These are phyloP conservation scores for Sander vitreus DNA, from an alignment of 2,113 vertebrate genomes.

Conservation along the genomic window DNA sequence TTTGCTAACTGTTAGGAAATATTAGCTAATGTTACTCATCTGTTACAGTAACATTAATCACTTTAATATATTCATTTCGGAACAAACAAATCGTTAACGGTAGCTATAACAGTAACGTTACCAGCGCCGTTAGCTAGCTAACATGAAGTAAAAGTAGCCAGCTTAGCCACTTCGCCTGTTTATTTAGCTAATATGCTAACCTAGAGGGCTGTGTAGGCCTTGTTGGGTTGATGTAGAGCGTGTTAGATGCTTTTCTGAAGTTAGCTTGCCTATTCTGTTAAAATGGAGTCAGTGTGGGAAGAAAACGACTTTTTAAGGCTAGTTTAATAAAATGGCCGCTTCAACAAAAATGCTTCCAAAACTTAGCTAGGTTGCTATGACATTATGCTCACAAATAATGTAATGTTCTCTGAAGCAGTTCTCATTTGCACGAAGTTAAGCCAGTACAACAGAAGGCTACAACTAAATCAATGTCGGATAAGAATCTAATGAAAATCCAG, in stretches of 20 bases:
- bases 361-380: not conserved
- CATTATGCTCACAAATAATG: too few species aligned
- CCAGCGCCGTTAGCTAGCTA: not conserved
- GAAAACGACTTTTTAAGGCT: not conserved
- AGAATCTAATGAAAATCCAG: not conserved
- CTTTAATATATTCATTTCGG: not conserved
- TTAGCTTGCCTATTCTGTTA: constrained; percentile 6
- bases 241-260: not conserved
- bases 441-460: not conserved
- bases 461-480: not conserved
- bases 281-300: constrained; percentile 51
- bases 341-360: not conserved
- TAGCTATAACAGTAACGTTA: too few species aligned
- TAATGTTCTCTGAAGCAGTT: too few species aligned
- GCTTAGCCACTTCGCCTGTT: not conserved
- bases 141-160: not conserved
- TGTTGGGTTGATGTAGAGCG: not conserved
- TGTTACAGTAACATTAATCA: too few species aligned
- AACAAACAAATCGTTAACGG: not conserved
- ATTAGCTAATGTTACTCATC: too few species aligned
- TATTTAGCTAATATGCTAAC: constrained; percentile 21
- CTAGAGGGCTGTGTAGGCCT: not conserved
- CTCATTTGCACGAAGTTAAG: not conserved
- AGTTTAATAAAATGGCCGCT: constrained; percentile 72
- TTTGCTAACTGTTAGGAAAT: not conserved